These are phyloP conservation scores for Ciconia boyciana DNA, from an alignment of 2,113 vertebrate species.

Conservation along the genomic window DNA sequence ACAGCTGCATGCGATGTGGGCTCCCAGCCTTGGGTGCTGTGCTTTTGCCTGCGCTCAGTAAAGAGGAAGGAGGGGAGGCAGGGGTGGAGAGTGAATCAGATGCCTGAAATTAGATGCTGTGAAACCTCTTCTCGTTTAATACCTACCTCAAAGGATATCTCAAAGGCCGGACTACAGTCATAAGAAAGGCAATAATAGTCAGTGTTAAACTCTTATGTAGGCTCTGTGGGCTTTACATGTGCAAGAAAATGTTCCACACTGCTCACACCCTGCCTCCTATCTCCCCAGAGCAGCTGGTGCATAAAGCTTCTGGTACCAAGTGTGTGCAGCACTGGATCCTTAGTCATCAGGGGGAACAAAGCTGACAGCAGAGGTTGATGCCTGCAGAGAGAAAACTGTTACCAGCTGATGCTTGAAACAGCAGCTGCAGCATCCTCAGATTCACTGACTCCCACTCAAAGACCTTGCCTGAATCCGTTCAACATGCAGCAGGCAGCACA, in stretches of 20 bases:
- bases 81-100: not conserved
- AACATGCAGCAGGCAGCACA: not conserved
- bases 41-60: not conserved
- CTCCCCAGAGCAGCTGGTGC: not conserved
- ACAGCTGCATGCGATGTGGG: rapidly evolving
- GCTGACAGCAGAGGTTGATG: slow-evolving; percentile 1
- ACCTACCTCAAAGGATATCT: not conserved
- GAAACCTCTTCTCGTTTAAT: not conserved
- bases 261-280: not conserved
- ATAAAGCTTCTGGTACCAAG: not conserved
- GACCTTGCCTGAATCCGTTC: not conserved
- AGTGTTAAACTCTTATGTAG: not conserved
- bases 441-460: not conserved
- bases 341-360: not conserved
- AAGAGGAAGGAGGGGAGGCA: not conserved
- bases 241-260: not conserved
- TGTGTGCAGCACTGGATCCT: not conserved
- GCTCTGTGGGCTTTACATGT: not conserved
- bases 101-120: slow-evolving; percentile 2
- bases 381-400: slow-evolving; percentile 9
- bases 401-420: slow-evolving; percentile 24
- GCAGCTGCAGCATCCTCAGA: slow-evolving; percentile 21
- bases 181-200: not conserved
- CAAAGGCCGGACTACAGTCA: not conserved
- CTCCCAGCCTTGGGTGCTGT: not conserved